These are phyloP conservation scores for Melanargia galathea DNA, from an alignment of 2,888 invertebrate species.

Conservation along the genomic window DNA sequence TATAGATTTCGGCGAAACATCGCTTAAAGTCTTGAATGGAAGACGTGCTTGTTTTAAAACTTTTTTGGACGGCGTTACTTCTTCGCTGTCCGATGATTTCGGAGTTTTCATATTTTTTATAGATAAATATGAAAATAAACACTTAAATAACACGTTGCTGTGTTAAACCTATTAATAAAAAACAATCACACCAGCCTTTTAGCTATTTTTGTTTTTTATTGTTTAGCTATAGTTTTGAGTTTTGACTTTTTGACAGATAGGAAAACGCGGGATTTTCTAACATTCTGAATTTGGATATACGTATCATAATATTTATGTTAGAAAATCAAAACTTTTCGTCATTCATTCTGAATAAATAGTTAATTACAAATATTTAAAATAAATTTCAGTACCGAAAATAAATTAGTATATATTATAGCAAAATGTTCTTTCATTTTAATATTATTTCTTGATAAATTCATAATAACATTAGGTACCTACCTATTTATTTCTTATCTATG, in stretches of 20 bases:
- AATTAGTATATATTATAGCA: background rate
- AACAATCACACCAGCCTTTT: slow-evolving; percentile 43
- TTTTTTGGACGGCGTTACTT: slow-evolving; percentile 77
- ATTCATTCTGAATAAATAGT: no score
- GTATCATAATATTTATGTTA: no score
- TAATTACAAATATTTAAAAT: no score
- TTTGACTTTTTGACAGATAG: slow-evolving; percentile 35
- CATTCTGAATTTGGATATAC: slow-evolving; percentile 23
- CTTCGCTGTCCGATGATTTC: slow-evolving; percentile 62
- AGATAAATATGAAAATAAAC: slow-evolving; percentile 21
- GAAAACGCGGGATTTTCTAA: slow-evolving; percentile 34
- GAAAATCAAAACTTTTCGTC: no score
- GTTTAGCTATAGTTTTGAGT: no score
- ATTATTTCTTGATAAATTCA: no score
- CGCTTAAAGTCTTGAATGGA: slow-evolving; percentile 82
- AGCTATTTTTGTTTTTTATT: slow-evolving; percentile 14
- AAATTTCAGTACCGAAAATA: no score
- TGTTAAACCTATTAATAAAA: slow-evolving; percentile 39
- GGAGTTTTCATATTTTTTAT: slow-evolving; percentile 65
- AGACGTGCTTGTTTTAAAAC: slow-evolving; percentile 84
- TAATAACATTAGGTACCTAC: background rate
- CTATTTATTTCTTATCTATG: no score
- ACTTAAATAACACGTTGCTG: slow-evolving; percentile 27
- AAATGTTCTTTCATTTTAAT: no score
- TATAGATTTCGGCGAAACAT: slow-evolving; percentile 61